Evolutionary conservation across 2,113 vertebrate genomes (phyloP), one percentile per base, ranked within the genome.

Genomic region (Paratilapia polleni): DNA sequence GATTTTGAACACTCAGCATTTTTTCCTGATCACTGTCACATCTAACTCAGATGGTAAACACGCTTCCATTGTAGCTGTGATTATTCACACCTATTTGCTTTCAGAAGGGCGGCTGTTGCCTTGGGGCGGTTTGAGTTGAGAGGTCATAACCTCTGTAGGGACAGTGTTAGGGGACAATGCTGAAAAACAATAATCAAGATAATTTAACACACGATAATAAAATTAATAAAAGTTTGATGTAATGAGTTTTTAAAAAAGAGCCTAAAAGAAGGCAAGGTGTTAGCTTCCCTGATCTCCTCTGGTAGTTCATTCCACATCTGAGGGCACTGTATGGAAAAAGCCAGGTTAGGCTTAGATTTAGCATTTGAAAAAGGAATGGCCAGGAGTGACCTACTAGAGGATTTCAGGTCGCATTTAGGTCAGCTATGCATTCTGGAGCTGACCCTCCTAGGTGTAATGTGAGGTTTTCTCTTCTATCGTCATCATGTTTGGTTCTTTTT

Each of bases 141-240:
- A 81, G 85, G 89, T 88, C 70, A 12, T 52, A 34, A 74, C 89
- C 85, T 66, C 58, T 61, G 24, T 19, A 78, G 60, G 78, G 24
- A 61, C 41, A 26, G 60, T 19, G 43, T 61, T 70, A 79, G 54
- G 22, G 59, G 31, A 77, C 70, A 61, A 68, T 26, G 80, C 41
- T 73, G 74, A 49, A 31, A 11, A 49, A 49, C 4, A 49, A 15
- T 49, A 47, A 43, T 43, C 41, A 49, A 49, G 5, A 47, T 47
- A 26, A 47, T 68, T 68, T 47, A 68, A 26, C 26, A 47, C 26
- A 22, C 47, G 11, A 47, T 26, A 47, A 17, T 68, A 11, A 68
- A 68, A 68, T 8, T 8, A 36, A 36, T 6, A 47, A 68, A 66
- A 24, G n/a, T 66, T n/a, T 66, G 43, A 47, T 26, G 41, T 19